phyloP scores from a whole-genome alignment of 1,140 invertebrate species.

The Cryptotermes secundus region DNA sequence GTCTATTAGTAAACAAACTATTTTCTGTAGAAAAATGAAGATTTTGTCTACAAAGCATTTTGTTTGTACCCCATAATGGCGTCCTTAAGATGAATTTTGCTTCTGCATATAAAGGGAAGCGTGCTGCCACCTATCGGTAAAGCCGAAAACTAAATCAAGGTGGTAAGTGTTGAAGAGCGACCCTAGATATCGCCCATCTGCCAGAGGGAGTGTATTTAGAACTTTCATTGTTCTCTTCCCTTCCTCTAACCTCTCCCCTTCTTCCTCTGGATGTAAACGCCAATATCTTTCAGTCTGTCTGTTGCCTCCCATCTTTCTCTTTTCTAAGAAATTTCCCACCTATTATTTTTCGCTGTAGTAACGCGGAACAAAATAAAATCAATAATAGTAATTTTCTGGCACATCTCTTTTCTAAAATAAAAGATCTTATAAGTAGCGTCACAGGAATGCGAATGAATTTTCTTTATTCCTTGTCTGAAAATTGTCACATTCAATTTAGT shows the following conservation, averaged over 20 bases:
- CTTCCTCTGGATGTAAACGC: background rate
- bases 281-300: background rate
- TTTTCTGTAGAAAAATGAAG: no score
- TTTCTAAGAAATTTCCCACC: background rate
- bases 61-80: background rate
- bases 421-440: no score
- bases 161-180: background rate
- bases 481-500: no score
- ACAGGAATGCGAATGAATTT: no score
- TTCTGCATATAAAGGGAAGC: background rate
- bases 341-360: no score
- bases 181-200: slow-evolving; percentile 13
- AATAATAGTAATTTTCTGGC: background rate
- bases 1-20: no score
- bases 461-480: no score
- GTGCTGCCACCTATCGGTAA: background rate
- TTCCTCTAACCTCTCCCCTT: background rate
- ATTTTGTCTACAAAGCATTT: background rate
- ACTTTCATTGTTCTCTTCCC: slow-evolving; percentile 1
- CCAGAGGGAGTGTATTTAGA: slow-evolving; percentile 15
- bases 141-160: background rate
- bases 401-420: no score
- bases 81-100: background rate
- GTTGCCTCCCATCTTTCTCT: background rate
- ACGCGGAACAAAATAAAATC: slow-evolving; percentile 2